Evolutionary conservation across 2,797 vertebrate species (phyloP).

Genomic region (Carduelis carduelis): DNA sequence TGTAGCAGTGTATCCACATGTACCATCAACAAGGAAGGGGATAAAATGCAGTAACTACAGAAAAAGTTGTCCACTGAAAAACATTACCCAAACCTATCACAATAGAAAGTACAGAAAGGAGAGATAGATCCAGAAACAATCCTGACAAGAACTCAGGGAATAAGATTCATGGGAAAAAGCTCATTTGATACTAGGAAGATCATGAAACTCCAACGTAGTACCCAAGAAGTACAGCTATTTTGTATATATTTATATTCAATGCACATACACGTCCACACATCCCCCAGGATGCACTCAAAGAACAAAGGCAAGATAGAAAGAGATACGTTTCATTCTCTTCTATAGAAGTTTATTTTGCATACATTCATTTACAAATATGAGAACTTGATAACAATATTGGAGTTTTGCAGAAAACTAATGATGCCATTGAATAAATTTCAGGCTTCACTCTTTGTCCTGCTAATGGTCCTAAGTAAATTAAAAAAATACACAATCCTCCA

Average conservation of each 20-base stretch:
- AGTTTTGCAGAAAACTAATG: not conserved
- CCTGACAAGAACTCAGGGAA: not conserved
- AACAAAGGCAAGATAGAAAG: not conserved
- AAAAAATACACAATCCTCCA: not conserved
- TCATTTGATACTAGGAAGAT: not conserved
- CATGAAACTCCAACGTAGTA: not conserved
- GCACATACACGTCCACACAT: accelerated
- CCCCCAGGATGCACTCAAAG: not conserved
- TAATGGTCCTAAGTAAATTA: not conserved
- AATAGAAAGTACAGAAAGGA: not conserved
- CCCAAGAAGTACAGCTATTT: not conserved
- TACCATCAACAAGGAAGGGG: not conserved
- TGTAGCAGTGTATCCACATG: not conserved
- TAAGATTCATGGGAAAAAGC: not conserved
- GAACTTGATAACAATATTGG: not conserved
- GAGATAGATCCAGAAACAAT: not conserved
- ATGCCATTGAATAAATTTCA: not conserved
- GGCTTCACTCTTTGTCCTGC: not conserved
- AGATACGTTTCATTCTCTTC: not conserved
- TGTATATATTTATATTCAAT: not conserved
- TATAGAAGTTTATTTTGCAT: not conserved
- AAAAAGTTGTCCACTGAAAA: not conserved
- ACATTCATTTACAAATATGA: not conserved
- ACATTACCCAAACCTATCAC: not conserved
- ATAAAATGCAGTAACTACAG: not conserved